phyloP scores from a whole-genome alignment of 2,113 vertebrate species.

The Calcarius ornatus region DNA sequence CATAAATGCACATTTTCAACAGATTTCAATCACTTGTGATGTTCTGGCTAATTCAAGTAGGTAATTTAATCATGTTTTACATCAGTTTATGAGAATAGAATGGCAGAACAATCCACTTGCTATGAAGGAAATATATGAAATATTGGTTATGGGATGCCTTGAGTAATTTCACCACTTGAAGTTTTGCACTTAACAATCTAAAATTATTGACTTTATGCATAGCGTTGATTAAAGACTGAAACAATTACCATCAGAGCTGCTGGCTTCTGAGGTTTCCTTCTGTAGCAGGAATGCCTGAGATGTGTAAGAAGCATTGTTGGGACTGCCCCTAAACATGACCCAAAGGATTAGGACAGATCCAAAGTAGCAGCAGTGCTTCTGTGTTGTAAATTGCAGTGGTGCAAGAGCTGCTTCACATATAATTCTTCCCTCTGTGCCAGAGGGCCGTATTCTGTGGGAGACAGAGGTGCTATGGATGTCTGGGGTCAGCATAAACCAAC shows the following conservation, averaged over 20 bases:
- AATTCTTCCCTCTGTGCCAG: neutral
- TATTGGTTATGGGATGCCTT: neutral
- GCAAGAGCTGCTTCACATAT: neutral
- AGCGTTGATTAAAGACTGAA: conserved; percentile 2
- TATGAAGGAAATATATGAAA: neutral
- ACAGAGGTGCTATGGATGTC: neutral
- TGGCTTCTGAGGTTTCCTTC: neutral
- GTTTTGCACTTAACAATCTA: neutral
- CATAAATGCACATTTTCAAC: neutral
- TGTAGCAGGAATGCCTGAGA: neutral
- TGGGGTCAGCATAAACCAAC: neutral
- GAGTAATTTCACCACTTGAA: neutral
- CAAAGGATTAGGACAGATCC: neutral
- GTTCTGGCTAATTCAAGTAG: neutral
- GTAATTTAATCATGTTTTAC: neutral
- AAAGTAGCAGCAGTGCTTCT: neutral
- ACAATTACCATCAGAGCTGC: neutral
- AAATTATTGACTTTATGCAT: neutral
- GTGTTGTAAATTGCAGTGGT: neutral
- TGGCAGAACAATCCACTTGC: neutral
- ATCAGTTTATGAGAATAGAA: neutral
- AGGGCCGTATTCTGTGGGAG: neutral
- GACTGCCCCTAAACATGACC: neutral
- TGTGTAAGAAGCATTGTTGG: neutral
- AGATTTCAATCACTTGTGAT: neutral